Evolutionary conservation across 2,797 vertebrate genomes (phyloP).

Genomic region (Hydrophis major): DNA sequence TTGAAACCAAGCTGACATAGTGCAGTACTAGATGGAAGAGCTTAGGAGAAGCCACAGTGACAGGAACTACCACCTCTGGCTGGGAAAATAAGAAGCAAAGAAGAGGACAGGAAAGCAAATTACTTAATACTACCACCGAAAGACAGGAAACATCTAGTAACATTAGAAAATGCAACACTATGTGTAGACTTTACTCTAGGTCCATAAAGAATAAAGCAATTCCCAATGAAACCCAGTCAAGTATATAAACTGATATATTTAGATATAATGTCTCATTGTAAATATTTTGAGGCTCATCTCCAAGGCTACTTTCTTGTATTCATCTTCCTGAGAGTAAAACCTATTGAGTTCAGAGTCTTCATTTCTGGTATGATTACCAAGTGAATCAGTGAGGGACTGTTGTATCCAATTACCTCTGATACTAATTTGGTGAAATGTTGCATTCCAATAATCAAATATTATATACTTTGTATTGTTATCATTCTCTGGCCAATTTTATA

Average conservation of each 20-base stretch:
- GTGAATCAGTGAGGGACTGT: background rate
- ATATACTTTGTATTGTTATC: background rate
- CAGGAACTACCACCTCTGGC: conserved; percentile 79
- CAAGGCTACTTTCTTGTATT: background rate
- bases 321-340: background rate
- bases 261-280: background rate
- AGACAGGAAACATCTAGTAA: conserved; percentile 43
- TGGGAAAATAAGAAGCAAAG: conserved; percentile 78
- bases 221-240: conserved; percentile 4
- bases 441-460: background rate
- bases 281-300: background rate
- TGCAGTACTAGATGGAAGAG: conserved; percentile 77
- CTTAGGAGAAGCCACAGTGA: conserved; percentile 79
- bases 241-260: background rate
- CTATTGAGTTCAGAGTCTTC: background rate
- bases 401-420: background rate
- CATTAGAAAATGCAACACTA: conserved; percentile 47
- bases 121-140: conserved; percentile 52
- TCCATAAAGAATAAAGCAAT: conserved; percentile 30
- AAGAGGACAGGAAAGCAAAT: conserved; percentile 62
- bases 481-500: background rate
- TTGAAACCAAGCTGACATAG: conserved; percentile 76
- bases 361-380: background rate
- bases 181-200: background rate
- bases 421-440: background rate